These are phyloP conservation scores for Pilophorus perplexus DNA, from an alignment of 2,888 invertebrate genomes.

Conservation along the genomic window DNA sequence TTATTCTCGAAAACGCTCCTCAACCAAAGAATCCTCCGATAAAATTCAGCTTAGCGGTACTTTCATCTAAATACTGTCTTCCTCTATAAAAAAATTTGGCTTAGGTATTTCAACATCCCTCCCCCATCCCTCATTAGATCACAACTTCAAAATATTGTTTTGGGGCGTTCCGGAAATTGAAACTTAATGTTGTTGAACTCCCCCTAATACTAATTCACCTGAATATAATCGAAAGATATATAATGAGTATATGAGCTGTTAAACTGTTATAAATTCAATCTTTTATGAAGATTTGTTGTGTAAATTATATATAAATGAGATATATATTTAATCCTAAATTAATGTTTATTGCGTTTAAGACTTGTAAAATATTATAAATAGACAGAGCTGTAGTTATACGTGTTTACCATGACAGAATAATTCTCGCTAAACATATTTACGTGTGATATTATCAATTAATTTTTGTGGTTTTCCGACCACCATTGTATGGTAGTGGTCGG, in stretches of 20 bases:
- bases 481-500: conserved; percentile 3
- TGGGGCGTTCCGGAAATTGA: too few relatives aligned
- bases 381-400: conserved; percentile 36
- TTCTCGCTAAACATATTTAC: conserved; percentile 26
- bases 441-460: conserved; percentile 37
- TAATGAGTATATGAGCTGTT: too few relatives aligned
- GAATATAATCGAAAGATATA: too few relatives aligned
- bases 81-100: neutral
- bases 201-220: too few relatives aligned
- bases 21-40: neutral
- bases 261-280: conserved; percentile 39
- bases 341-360: conserved; percentile 30
- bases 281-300: conserved; percentile 35
- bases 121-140: neutral
- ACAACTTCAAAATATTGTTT: too few relatives aligned
- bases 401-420: conserved; percentile 30
- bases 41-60: too few relatives aligned
- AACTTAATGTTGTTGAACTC: too few relatives aligned
- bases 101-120: neutral
- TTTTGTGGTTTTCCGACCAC: conserved; percentile 2
- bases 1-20: too few relatives aligned
- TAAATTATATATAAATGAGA: conserved; percentile 34
- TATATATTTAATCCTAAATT: conserved; percentile 27
- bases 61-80: neutral
- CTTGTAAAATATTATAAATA: conserved; percentile 39